These are phyloP conservation scores for Melanchra persicariae DNA, from an alignment of 2,888 invertebrate genomes.

Conservation along the genomic window DNA sequence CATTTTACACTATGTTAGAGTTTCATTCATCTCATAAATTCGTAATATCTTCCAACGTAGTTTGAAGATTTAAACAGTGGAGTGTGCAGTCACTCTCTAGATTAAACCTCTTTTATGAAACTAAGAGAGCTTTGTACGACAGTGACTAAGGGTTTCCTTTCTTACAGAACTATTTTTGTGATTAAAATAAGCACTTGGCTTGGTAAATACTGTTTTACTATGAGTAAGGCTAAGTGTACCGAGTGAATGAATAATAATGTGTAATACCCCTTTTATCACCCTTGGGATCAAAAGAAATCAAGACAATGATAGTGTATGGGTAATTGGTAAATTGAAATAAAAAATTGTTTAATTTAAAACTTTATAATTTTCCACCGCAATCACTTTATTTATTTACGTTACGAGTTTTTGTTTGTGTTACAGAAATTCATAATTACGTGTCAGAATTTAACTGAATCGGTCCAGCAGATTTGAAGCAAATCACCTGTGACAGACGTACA, in stretches of 20 bases:
- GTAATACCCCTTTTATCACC: no score
- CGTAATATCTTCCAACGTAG: constrained; percentile 22
- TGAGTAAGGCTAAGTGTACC: not conserved
- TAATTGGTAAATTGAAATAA: no score
- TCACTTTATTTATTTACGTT: no score
- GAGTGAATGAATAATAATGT: not conserved
- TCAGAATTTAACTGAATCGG: no score
- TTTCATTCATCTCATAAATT: not conserved
- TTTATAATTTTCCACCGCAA: no score
- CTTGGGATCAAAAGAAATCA: no score
- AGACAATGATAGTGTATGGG: no score
- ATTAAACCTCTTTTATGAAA: constrained; percentile 34
- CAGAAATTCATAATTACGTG: no score
- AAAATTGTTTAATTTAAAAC: no score
- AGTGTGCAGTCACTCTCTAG: constrained; percentile 32
- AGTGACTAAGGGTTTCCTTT: not conserved
- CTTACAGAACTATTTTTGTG: constrained; percentile 18
- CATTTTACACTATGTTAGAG: not conserved
- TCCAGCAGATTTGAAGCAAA: no score
- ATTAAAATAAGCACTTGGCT: constrained; percentile 22
- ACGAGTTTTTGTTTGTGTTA: no score
- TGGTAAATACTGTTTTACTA: not conserved
- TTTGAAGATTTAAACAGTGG: constrained; percentile 20
- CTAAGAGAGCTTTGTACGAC: constrained; percentile 9
- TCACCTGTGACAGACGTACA: no score